A percentile compares a stretch with the other conserved stretches of the same genome.
Conservation (phyloP, 2,888 invertebrate species). For the Callyntrura sp. region DNA sequence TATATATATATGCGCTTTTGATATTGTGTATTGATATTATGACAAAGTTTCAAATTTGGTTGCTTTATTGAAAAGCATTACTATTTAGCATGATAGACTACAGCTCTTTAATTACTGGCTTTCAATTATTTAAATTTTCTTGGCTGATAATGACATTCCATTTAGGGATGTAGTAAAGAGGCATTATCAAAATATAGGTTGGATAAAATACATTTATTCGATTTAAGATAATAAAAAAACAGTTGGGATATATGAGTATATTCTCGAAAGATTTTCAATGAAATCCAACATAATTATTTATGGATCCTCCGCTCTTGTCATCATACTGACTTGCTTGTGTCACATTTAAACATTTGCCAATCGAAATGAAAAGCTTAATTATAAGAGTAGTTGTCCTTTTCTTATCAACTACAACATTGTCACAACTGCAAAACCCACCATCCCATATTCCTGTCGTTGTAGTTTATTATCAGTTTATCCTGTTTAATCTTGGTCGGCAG, state of each 20-base stretch:
- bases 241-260: neutral
- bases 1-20: neutral
- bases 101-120: neutral
- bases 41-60: neutral
- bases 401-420: neutral
- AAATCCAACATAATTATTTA: neutral
- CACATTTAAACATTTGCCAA: neutral
- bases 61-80: no score
- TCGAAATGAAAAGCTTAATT: neutral
- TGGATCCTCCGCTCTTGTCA: neutral
- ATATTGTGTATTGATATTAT: neutral
- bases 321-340: no score
- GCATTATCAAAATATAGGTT: neutral
- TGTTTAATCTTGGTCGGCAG: neutral
- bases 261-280: neutral
- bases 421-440: neutral
- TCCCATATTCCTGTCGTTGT: neutral
- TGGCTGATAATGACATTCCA: neutral
- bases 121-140: constrained; percentile 18
- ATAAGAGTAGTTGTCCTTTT: neutral
- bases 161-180: neutral
- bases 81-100: no score
- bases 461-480: constrained; percentile 48
- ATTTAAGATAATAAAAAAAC: neutral
- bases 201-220: neutral